Base-by-base conservation (phyloP, 2,113 vertebrate genomes). In the Pseudonaja textilis region DNA sequence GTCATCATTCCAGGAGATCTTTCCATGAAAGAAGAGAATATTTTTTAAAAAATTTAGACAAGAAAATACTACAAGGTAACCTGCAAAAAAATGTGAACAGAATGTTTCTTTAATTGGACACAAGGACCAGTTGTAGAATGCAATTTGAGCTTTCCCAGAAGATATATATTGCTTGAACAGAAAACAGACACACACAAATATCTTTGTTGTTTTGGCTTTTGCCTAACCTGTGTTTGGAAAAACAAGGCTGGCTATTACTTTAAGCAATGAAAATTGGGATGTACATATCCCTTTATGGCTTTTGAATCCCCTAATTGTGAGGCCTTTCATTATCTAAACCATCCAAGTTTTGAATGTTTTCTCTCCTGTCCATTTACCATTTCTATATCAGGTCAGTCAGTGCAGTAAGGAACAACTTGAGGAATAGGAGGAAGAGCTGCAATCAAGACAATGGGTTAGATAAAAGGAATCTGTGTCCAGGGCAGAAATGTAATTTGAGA, bases 21-120 rank as follows among this genome's bases (percentile, higher is more conserved):
- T 92, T 92, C 88, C 54, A 74, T 88, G 86, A 39, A 50, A 59
- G 57, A 89, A 92, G 86, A 5, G 56, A 87, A 59, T 89, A 16
- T 25, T 90, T 87, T 4, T 64, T 0, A 26, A n/a, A 85, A 26
- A 2, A 25, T 3, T 22, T 39, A 6, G 29, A 6, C 39, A 50
- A 55, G 86, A 61, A 88, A 55, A 64, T 88, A 54, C 14, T 26
- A 54, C 86, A 88, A 18, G 23, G 3, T 86, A 92, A 69, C 34
- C 29, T 69, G 89, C 23, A 45, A 34, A 22, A 22, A 88, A 34
- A 26, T 74, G 57, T 18, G 39, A 88, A 23, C 26, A 45, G 26
- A 23, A 11, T 2, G 34, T 87, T 91, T 92, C 29, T 69, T 52
- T 26, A 81, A 39, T 81, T 81, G 69, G n/a, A 86, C 5, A 54